Evolutionary conservation across 2,113 vertebrate species (phyloP).

Genomic region (Indri indri): DNA sequence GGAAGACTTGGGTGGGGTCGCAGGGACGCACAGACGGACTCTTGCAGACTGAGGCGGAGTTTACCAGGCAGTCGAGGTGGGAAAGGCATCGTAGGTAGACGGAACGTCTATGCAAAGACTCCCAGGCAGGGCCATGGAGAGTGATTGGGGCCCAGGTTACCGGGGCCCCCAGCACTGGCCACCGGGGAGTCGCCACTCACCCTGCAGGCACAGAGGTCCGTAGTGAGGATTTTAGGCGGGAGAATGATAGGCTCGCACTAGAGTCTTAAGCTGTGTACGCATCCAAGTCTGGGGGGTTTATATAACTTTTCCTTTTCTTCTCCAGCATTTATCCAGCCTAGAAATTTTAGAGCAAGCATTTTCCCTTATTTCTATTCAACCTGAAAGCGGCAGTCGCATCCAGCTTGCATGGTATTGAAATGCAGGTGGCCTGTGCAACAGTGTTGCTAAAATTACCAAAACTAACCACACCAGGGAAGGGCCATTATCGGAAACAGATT

Average conservation of each 20-base stretch:
- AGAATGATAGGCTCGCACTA: background rate
- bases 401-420: slow-evolving; percentile 67
- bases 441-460: slow-evolving; percentile 83
- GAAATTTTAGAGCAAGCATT: slow-evolving; percentile 63
- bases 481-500: slow-evolving; percentile 84
- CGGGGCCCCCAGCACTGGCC: background rate
- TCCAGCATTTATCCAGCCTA: slow-evolving; percentile 15
- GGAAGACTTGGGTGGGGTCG: background rate
- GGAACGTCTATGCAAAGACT: background rate
- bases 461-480: slow-evolving; percentile 77
- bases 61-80: background rate
- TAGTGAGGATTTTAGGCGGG: background rate
- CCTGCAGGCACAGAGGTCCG: accelerated
- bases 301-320: slow-evolving; percentile 49
- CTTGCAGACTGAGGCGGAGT: background rate
- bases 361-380: slow-evolving; percentile 74
- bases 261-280: background rate
- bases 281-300: background rate
- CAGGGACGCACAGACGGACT: background rate
- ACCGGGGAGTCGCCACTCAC: background rate
- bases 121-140: background rate
- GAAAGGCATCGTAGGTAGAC: background rate
- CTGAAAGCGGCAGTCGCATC: slow-evolving; percentile 57
- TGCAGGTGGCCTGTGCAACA: slow-evolving; percentile 77
- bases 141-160: background rate